Conservation (phyloP, 1,140 invertebrate genomes). For the Meloidogyne exigua region DNA sequence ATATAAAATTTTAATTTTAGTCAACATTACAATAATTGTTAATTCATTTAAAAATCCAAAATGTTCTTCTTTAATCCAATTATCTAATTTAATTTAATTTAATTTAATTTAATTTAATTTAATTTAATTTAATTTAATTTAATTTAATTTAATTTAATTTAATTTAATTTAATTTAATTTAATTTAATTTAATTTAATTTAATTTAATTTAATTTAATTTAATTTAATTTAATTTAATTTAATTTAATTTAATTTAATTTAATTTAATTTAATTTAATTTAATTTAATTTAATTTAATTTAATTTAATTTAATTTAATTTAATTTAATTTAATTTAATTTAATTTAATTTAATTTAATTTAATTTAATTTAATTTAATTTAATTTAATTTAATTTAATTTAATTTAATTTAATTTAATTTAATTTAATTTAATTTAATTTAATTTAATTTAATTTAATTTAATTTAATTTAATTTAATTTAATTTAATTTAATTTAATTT, state of each 20-base stretch:
- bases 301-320: not conserved
- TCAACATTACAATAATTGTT: slow-evolving; percentile 7
- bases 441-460: not conserved
- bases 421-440: not conserved
- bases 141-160: not conserved
- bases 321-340: not conserved
- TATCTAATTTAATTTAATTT: not conserved
- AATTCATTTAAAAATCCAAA: slow-evolving; percentile 9
- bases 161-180: not conserved
- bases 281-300: not conserved
- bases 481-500: not conserved
- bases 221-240: not conserved
- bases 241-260: not conserved
- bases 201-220: not conserved
- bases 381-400: not conserved
- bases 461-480: not conserved
- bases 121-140: not conserved
- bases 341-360: not conserved
- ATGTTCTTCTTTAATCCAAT: not conserved
- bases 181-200: not conserved
- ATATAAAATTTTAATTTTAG: slow-evolving; percentile 9
- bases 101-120: slow-evolving; percentile 7
- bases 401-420: not conserved
- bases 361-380: not conserved
- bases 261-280: not conserved